Evolutionary conservation across 2,888 invertebrate species (phyloP).

Genomic region (Cyclophora albipunctata): DNA sequence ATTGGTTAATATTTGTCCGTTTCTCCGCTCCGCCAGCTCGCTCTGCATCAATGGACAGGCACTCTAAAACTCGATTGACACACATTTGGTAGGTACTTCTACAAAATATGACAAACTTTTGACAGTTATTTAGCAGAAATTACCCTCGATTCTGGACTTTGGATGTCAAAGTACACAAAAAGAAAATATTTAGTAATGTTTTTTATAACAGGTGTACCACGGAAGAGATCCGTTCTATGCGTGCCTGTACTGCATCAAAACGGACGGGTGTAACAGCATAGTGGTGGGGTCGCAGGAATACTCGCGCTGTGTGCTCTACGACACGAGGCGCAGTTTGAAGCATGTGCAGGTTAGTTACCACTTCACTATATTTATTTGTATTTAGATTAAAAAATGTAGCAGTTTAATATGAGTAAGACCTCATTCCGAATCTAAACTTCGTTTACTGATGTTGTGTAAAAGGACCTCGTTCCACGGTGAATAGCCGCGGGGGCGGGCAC

Average conservation of each 20-base stretch:
- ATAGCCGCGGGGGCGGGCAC: too few species aligned
- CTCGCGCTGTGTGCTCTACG: constrained; percentile 59
- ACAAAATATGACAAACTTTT: constrained; percentile 3
- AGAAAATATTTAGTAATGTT: too few species aligned
- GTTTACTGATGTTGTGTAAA: neutral
- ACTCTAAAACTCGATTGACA: too few species aligned
- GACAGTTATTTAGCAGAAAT: too few species aligned
- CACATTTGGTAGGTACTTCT: too few species aligned
- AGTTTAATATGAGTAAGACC: neutral
- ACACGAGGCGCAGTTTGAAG: constrained; percentile 29
- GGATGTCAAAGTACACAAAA: too few species aligned
- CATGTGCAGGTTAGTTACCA: constrained; percentile 49
- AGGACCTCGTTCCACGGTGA: too few species aligned
- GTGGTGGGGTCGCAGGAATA: constrained; percentile 54
- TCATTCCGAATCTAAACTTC: neutral
- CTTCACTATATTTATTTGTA: neutral
- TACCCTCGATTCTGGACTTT: too few species aligned
- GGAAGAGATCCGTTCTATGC: constrained; percentile 53
- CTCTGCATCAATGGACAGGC: too few species aligned
- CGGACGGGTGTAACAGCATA: constrained; percentile 46
- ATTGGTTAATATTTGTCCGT: too few species aligned
- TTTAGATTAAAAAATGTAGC: neutral
- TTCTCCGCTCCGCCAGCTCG: too few species aligned
- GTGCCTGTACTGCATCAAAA: constrained; percentile 53
- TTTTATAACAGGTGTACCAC: constrained; percentile 39